Conservation (phyloP, 2,888 invertebrate species). For the Frankliniella intonsa region DNA sequence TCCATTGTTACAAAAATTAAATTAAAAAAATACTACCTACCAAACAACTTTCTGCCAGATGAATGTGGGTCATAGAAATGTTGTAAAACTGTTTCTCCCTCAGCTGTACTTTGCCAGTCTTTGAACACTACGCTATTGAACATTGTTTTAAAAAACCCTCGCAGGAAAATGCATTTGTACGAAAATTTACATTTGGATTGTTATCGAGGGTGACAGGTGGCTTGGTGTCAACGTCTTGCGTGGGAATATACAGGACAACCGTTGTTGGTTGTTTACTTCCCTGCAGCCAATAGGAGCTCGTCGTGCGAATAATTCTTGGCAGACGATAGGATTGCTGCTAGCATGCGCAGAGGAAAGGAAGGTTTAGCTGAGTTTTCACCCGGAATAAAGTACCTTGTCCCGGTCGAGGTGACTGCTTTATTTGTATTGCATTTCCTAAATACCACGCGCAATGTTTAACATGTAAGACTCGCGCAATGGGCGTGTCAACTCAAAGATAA, state of each 20-base stretch:
- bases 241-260: background rate
- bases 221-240: background rate
- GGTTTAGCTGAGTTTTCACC: background rate
- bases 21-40: conserved; percentile 36
- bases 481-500: no score
- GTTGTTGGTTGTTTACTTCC: conserved; percentile 19
- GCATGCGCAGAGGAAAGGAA: background rate
- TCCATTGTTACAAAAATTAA: background rate
- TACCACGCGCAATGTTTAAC: no score
- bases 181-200: background rate
- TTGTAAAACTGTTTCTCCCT: conserved; percentile 43
- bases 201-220: background rate
- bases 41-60: conserved; percentile 40
- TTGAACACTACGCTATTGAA: background rate
- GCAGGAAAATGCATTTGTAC: background rate
- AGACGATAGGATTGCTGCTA: background rate
- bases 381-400: background rate
- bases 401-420: no score
- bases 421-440: no score
- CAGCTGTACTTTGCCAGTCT: conserved; percentile 44
- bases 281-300: background rate
- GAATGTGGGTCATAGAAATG: conserved; percentile 42
- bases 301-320: background rate
- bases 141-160: background rate
- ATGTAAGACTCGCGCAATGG: no score